Evolutionary conservation across 1,140 invertebrate species (phyloP).

Genomic region (Musca vetustissima): DNA sequence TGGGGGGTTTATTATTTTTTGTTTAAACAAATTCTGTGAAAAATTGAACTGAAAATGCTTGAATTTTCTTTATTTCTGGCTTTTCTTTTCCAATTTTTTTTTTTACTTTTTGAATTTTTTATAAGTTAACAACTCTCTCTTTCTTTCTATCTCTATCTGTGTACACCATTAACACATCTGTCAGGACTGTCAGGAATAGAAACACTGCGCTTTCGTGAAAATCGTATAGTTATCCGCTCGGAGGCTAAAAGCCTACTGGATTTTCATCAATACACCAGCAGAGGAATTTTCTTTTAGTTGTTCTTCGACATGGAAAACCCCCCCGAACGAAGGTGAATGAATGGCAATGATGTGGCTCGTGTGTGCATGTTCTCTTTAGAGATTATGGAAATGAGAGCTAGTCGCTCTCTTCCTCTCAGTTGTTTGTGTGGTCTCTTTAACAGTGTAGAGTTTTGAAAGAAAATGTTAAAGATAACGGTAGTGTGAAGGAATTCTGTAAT

Average conservation of each 20-base stretch:
- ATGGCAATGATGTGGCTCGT: conserved; percentile 14
- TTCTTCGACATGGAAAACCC: background rate
- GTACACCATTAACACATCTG: conserved; percentile 2
- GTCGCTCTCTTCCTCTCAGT: no score
- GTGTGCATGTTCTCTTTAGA: background rate
- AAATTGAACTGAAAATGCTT: background rate
- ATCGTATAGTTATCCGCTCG: conserved; percentile 56
- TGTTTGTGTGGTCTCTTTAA: no score
- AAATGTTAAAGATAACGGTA: no score
- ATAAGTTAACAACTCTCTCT: conserved; percentile 12
- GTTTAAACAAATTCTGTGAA: no score
- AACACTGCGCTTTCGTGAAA: conserved; percentile 36
- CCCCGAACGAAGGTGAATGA: background rate
- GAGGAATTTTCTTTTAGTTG: conserved; percentile 12
- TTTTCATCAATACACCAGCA: conserved; percentile 31
- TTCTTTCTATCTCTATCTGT: no score
- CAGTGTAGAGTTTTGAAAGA: no score
- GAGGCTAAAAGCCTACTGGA: conserved; percentile 56
- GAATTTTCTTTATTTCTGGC: background rate
- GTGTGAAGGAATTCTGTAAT: no score
- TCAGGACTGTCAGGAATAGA: conserved; percentile 36
- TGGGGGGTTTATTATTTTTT: conserved; percentile 4
- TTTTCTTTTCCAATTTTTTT: background rate
- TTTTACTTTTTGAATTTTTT: conserved; percentile 19
- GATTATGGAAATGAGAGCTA: background rate